Evolutionary conservation across 2,113 vertebrate genomes (phyloP), one percentile per base, ranked within the genome.

Genomic region (Crotalus tigris): DNA sequence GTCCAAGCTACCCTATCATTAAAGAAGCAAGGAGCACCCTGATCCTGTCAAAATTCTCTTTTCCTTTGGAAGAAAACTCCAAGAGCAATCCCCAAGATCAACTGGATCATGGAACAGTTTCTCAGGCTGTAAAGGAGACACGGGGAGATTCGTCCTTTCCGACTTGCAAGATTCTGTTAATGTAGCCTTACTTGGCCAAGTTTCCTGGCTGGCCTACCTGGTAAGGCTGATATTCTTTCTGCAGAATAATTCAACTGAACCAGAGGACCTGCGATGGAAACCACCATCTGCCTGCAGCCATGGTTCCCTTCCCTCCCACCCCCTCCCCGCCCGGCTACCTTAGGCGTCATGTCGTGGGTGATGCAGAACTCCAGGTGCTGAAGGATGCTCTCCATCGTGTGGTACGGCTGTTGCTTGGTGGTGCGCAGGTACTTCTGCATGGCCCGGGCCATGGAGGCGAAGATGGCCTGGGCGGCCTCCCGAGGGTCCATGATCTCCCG

Each of bases 361-460:
- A 99, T 99, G 97, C 99, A 99, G 98, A 99, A 99, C 96, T 99
- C 99, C 5, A 99, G 98, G 97, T 99, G 99, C 46, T 99, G 98
- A 87, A 99, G 98, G 97, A 99, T 99, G 98, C 99, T 99, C 98
- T 99, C 99, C 99, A 99, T 99, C 96, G 98, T 99, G 97, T 99
- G 99, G 97, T 98, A 99, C 17, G 98, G 99, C 97, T 99, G 99
- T 97, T 99, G 99, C 85, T 99, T 98, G 7, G 99, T 99, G 93
- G 99, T 99, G 0, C 99, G 97, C 88, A 99, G 98, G 97, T 99
- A 99, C 81, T 99, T 99, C 98, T 99, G 99, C 99, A 99, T 99
- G 97, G 99, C 99, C 0, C 99, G 97, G 1, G 99, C 99, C 99
- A 99, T 99, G 81, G 99, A 99, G 11, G 99, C 99, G 0, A 99